Conservation (phyloP, 2,888 invertebrate genomes). For the Acleris emargana region DNA sequence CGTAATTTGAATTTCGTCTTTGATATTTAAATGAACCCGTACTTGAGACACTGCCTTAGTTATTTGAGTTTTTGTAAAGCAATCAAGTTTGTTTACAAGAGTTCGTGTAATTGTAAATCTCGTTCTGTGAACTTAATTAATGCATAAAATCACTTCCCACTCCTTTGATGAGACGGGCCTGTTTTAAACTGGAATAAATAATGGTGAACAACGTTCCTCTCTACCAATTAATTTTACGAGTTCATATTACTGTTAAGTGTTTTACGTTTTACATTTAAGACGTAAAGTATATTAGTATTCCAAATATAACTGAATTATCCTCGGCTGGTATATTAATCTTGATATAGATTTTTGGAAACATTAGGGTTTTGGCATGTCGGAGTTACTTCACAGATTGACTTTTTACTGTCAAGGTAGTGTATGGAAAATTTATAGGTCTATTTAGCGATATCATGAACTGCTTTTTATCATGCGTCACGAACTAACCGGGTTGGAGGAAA, state of each 20-base stretch:
- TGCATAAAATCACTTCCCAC: constrained; percentile 72
- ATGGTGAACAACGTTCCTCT: constrained; percentile 48
- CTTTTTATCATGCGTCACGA: constrained; percentile 19
- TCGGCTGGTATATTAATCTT: neutral
- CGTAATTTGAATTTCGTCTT: constrained; percentile 83
- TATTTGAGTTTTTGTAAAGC: constrained; percentile 84
- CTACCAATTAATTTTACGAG: constrained; percentile 50
- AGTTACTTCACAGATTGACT: neutral
- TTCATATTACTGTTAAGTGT: constrained; percentile 36
- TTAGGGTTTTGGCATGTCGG: neutral
- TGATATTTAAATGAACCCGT: constrained; percentile 83
- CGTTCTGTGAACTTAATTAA: constrained; percentile 80
- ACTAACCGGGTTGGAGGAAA: neutral
- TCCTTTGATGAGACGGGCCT: constrained; percentile 62
- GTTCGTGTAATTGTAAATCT: constrained; percentile 81
- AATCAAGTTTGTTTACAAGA: constrained; percentile 83
- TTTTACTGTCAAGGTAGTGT: constrained; percentile 5
- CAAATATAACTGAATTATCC: neutral
- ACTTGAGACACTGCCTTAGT: constrained; percentile 84
- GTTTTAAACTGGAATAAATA: constrained; percentile 61
- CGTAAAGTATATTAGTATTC: constrained; percentile 10
- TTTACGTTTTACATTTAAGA: constrained; percentile 15
- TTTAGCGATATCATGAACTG: constrained; percentile 5
- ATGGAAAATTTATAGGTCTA: constrained; percentile 7
- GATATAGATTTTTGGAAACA: neutral